Evolutionary conservation across 92 coral and sea anemone species (phyloP), one percentile per base, ranked within the genome.

Genomic region (Diadumene lineata): DNA sequence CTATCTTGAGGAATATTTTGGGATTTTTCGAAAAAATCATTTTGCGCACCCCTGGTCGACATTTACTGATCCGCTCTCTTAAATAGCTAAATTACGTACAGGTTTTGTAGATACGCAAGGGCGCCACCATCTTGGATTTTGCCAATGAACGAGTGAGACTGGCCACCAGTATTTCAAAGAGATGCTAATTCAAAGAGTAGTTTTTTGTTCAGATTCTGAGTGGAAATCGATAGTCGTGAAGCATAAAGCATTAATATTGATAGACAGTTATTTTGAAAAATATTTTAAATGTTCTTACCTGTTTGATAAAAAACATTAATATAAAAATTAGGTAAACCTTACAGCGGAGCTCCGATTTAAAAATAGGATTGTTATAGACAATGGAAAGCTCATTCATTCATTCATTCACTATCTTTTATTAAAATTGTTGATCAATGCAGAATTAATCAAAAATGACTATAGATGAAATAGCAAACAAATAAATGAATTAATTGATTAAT

Each of bases 271-370:
- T 15, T 53, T 9, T 9, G 19, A 4, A 3, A 13, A 21, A 16
- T 23, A 3, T 53, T 53, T 23, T 16, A 21, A 3, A 23, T 16
- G 18, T 2, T 79, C 34, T 71, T 29, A 30, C 46, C 33, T 10
- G 24, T 71, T 29, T 26, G 33, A 79, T 50, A 79, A 69, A 17
- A 46, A 70, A 70, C 2, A 70, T 50, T 34, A 70, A 71, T 24
- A 72, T 79, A 1, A 30, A 50, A 31, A 81, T 82, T 69, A 50
- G 82, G 75, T 82, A 77, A 68, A 82, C 60, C 86, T 82, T 82
- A 82, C 53, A 13, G 1, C 16, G 70, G 51, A 75, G 67, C n/a
- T n/a, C n/a, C n/a, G 24, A 64, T 82, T 64, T 55, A 13, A 18
- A 56, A 76, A 82, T 75, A 11, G 64, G 6, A 3, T 68, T 34